phyloP scores from a whole-genome alignment of 2,113 vertebrate species.

The Thamnaconus septentrionalis region DNA sequence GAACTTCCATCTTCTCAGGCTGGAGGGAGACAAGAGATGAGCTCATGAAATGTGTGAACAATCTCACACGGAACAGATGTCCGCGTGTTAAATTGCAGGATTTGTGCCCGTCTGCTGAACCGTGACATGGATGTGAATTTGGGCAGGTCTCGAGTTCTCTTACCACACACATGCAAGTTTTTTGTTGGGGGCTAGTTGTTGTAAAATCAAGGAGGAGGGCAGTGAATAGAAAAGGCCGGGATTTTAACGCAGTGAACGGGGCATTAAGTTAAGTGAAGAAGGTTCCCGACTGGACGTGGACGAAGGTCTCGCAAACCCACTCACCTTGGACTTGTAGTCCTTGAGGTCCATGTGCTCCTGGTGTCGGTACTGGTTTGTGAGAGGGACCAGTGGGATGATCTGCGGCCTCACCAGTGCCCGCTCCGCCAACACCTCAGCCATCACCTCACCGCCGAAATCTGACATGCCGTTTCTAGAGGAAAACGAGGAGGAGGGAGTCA shows the following conservation, averaged over 20 bases:
- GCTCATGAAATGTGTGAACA: background rate
- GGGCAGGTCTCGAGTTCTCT: too few species aligned
- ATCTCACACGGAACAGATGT: background rate
- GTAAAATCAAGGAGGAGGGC: too few species aligned
- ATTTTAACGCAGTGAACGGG: too few species aligned
- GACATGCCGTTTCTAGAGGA: constrained; percentile 87
- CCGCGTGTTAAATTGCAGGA: too few species aligned
- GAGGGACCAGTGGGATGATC: constrained; percentile 89
- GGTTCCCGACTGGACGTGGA: background rate
- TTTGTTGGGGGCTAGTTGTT: too few species aligned
- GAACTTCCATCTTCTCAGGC: constrained; percentile 92
- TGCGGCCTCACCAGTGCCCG: constrained; percentile 91
- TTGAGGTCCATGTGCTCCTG: constrained; percentile 92
- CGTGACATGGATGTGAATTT: too few species aligned
- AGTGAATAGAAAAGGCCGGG: too few species aligned
- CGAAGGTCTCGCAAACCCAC: background rate
- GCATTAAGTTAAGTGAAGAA: too few species aligned
- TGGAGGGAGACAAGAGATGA: constrained; percentile 35
- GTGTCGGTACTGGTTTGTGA: constrained; percentile 90
- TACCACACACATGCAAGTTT: too few species aligned
- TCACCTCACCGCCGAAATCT: constrained; percentile 91
- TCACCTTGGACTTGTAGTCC: constrained; percentile 91
- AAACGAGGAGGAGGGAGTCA: background rate
- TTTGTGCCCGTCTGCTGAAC: too few species aligned
- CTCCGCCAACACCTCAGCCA: constrained; percentile 96